Evolutionary conservation across 1,140 invertebrate species (phyloP), one percentile per base, ranked within the genome.

Genomic region (Heliconius himera): DNA sequence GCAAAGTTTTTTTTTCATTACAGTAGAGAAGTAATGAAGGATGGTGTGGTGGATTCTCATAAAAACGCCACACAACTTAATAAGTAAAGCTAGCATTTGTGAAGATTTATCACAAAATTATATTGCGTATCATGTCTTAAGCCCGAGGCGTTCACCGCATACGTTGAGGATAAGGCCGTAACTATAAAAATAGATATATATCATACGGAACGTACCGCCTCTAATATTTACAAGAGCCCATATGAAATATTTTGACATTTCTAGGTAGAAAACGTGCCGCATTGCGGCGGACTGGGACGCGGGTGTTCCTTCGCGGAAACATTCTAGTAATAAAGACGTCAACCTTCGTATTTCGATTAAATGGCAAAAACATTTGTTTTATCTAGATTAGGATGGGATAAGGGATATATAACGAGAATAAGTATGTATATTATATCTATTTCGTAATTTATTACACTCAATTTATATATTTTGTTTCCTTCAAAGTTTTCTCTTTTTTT

Each of bases 11-110:
- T 56, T 93, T 89, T 91, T 84, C 85, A 54, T 46, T 82, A 81
- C 82, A 84, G 77, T 74, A 60, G 60, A 77, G 80, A 20, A 77
- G 89, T 93, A 92, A 93, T 91, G 91, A 91, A 89, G 84, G 83
- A n/a, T n/a, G n/a, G n/a, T n/a, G n/a, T 87, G 88, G 88, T 84
- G 89, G 80, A 77, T 81, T 84, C 77, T 94, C 93, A 88, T 94
- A 94, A 94, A 93, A 93, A 91, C 89, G 88, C 85, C 88, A 89
- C 89, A 93, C 90, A 93, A 91, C 93, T 94, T 93, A 94, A 94
- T 94, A 93, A 93, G 93, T 93, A 93, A 92, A 92, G 89, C 82
- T 88, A 88, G 90, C 86, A 92, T 93, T 90, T 85, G 83, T 85
- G 87, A 92, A 93, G 93, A 94, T 94, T 94, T 93, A 94, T 93